These are phyloP conservation scores for Caenorhabditis drosophilae DNA, from an alignment of 2,888 invertebrate genomes.

Conservation along the genomic window DNA sequence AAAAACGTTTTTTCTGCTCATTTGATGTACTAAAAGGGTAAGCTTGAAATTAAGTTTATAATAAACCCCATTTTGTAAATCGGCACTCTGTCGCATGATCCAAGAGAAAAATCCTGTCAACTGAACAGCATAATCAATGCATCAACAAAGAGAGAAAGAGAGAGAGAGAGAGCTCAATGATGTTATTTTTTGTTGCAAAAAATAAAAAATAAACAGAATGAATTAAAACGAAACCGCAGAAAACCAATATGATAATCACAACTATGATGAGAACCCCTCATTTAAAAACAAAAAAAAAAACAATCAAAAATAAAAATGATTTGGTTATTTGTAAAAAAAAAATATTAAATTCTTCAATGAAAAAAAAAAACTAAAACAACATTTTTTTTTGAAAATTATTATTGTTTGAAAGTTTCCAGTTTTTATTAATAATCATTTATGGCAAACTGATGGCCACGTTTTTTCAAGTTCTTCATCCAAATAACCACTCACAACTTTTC, in stretches of 20 bases:
- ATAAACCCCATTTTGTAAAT: no score
- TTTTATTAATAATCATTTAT: no score
- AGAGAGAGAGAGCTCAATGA: no score
- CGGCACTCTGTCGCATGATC: slow-evolving; percentile 89
- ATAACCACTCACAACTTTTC: no score
- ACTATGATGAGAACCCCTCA: neutral
- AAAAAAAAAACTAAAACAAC: neutral
- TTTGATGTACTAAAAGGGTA: no score
- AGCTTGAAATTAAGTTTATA: no score
- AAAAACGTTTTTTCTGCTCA: no score
- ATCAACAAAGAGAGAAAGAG: neutral
- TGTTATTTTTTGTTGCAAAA: no score
- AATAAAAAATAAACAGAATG: neutral
- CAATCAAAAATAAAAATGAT: neutral
- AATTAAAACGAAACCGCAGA: neutral
- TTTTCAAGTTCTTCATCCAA: no score
- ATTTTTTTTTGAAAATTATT: no score
- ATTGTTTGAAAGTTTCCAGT: no score
- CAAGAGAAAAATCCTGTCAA: slow-evolving; percentile 85
- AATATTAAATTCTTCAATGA: neutral
- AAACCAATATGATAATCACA: neutral
- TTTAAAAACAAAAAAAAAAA: slow-evolving; percentile 2
- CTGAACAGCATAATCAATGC: slow-evolving; percentile 55
- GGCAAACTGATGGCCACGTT: slow-evolving; percentile 39
- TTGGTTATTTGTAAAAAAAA: neutral